Conservation (phyloP, 2,113 vertebrate genomes). For the Scomber scombrus region DNA sequence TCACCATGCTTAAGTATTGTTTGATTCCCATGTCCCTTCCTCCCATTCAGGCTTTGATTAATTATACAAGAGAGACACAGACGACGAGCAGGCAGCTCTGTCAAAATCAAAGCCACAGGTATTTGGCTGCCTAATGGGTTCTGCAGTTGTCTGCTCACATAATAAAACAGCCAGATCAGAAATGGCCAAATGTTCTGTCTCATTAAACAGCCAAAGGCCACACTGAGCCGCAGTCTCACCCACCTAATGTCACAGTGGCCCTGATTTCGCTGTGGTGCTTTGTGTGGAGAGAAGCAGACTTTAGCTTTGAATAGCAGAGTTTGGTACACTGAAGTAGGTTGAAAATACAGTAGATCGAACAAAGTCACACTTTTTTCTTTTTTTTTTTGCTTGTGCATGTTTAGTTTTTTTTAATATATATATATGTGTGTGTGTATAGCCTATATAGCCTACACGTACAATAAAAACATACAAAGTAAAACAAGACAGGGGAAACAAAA, state of each 20-base stretch:
- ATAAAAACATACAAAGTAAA: too few relatives aligned
- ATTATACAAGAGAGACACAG: conserved; percentile 34
- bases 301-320: conserved; percentile 11
- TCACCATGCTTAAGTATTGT: background rate
- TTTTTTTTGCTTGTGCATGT: too few relatives aligned
- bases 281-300: conserved; percentile 7
- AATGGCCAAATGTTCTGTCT: conserved; percentile 65
- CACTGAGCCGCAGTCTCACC: conserved; percentile 42
- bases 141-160: conserved; percentile 62
- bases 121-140: conserved; percentile 67
- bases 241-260: conserved; percentile 13
- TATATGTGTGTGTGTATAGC: too few relatives aligned
- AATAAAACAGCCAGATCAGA: conserved; percentile 65
- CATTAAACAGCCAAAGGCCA: conserved; percentile 72
- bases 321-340: background rate
- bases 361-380: background rate
- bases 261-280: conserved; percentile 18
- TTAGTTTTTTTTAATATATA: too few relatives aligned
- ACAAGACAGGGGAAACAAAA: too few relatives aligned
- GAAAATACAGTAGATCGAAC: background rate
- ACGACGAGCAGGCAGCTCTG: conserved; percentile 43
- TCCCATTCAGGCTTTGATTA: conserved; percentile 47
- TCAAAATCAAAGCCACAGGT: conserved; percentile 66
- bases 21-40: background rate
- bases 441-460: too few relatives aligned